A percentile compares a stretch with the other conserved stretches of the same genome.
These are phyloP conservation scores for Lepidochitona cinerea DNA, from an alignment of 2,888 invertebrate species.

Conservation along the genomic window DNA sequence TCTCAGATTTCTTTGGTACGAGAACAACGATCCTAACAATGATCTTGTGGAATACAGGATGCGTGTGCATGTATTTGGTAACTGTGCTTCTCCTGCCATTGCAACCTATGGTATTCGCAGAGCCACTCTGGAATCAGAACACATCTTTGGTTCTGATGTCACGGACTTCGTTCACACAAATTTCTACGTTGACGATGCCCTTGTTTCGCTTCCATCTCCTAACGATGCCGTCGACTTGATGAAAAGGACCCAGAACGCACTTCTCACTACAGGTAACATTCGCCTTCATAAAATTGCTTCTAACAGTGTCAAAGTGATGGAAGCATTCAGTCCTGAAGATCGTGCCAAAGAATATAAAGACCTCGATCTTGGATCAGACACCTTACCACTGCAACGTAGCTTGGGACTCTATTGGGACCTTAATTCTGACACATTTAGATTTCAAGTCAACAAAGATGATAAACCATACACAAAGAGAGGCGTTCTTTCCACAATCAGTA, in stretches of 20 bases:
- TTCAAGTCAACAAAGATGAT: neutral
- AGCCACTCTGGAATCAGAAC: neutral
- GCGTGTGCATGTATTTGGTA: neutral
- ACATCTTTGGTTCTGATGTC: neutral
- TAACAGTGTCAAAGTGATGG: neutral
- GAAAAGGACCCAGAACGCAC: neutral
- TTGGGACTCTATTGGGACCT: conserved; percentile 12
- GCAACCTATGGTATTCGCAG: neutral
- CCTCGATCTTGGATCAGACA: neutral
- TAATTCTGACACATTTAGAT: neutral
- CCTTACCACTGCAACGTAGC: neutral
- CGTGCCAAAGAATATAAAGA: neutral
- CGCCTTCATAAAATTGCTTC: neutral
- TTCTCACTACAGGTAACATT: neutral
- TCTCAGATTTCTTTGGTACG: neutral
- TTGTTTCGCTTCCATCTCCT: neutral
- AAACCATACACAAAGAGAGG: conserved; percentile 23
- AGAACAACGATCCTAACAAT: neutral
- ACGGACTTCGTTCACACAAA: neutral
- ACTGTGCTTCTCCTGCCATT: neutral
- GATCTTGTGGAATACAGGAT: too few species aligned
- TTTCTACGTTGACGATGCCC: neutral
- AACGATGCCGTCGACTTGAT: neutral
- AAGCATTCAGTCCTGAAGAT: neutral
- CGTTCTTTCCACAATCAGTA: conserved; percentile 17